Evolutionary conservation across 1,140 invertebrate species (phyloP), one percentile per base, ranked within the genome.

Genomic region (Tigriopus japonicus): DNA sequence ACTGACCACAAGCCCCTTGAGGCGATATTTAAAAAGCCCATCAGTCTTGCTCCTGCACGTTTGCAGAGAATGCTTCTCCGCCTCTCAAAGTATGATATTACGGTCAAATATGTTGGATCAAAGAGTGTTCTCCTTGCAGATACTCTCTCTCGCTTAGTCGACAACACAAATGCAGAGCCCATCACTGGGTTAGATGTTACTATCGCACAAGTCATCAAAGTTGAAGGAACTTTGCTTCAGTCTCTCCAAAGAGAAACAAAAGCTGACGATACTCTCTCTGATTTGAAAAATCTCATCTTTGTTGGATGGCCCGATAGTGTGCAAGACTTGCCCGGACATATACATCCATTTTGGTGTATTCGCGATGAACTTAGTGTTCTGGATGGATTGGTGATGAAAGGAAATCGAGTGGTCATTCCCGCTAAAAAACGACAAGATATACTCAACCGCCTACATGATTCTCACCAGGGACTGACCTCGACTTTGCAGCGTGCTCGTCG

Each of bases 11-110:
- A 24, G n/a, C 24, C 56, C 1, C 40, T 59, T n/a, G 56, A 17
- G 14, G 23, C 56, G 9, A 17, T 15, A 35, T 35, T 35, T 9
- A 35, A 35, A 13, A 35, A 53, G 10, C 56, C 28, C 6, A 42
- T 59, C 24, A 59, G 42, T 15, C 28, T 42, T 13, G 43, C 43
- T n/a, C n/a, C 56, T n/a, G 49, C 42, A 52, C 23, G 56, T n/a
- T 15, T 59, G 23, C 56, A 59, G 10, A 28, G 56, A 14, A 42
- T 59, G 49, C 40, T 21, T 28, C 56, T 54, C 3, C 23, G 42
- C 2, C 7, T 59, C 23, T 23, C 49, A 1, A 17, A 52, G 6
- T 59, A 49, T 53, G n/a, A 49, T 17, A 23, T 59, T 13, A 23
- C 5, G n/a, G 49, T 59, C 28, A 42, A 52, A 19, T 59, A 59